Evolutionary conservation across 2,888 invertebrate species (phyloP).

Genomic region (Drosophila mulleri): DNA sequence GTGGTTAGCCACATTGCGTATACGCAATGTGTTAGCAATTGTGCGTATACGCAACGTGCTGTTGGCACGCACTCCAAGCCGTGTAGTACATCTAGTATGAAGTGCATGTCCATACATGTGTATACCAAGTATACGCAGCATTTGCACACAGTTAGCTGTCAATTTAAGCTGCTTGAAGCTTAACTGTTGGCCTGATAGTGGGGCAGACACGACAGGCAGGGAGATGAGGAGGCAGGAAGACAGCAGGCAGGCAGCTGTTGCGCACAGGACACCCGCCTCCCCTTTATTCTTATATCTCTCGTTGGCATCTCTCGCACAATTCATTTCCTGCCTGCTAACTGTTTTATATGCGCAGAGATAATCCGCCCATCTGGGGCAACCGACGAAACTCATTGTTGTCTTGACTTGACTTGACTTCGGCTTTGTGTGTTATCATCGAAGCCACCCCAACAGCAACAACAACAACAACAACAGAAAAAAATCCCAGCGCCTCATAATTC

Average conservation of each 20-base stretch:
- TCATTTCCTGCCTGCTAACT: constrained; percentile 58
- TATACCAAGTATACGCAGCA: constrained; percentile 33
- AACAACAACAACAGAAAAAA: background rate
- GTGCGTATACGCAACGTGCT: constrained; percentile 8
- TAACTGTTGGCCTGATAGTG: constrained; percentile 17
- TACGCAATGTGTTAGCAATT: constrained; percentile 29
- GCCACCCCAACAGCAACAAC: background rate
- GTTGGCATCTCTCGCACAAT: constrained; percentile 46
- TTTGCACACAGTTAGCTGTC: constrained; percentile 27
- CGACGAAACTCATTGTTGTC: constrained; percentile 37
- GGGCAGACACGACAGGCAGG: background rate
- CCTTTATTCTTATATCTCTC: constrained; percentile 17
- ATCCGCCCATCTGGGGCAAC: constrained; percentile 45
- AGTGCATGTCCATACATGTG: constrained; percentile 14
- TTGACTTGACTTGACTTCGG: constrained; percentile 26
- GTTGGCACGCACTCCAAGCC: constrained; percentile 15
- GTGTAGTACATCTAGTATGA: constrained; percentile 15
- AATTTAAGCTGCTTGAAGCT: constrained; percentile 46
- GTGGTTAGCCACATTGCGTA: constrained; percentile 54
- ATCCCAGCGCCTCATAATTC: constrained; percentile 38
- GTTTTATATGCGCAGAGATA: constrained; percentile 59
- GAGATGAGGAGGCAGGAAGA: background rate
- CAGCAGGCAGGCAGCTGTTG: constrained; percentile 32
- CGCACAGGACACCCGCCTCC: constrained; percentile 7
- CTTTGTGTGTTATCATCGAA: constrained; percentile 24